Percentiles rank a stretch among this genome's conserved stretches.
These are phyloP conservation scores for Mylabris sibirica DNA, from an alignment of 2,888 invertebrate genomes.

Conservation along the genomic window DNA sequence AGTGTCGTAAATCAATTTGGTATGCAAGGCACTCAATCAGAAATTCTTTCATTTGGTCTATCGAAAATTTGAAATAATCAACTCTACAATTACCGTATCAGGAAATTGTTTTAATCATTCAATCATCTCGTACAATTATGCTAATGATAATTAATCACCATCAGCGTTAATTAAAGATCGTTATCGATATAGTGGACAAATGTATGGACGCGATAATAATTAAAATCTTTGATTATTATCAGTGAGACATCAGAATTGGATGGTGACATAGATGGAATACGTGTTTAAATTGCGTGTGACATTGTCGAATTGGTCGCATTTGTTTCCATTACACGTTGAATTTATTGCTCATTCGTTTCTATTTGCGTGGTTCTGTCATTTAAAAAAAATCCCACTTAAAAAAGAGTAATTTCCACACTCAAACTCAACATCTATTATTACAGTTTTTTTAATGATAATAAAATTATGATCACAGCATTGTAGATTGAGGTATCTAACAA, in stretches of 20 bases:
- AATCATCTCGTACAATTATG: conserved; percentile 31
- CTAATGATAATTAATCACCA: conserved; percentile 34
- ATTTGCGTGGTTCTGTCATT: conserved; percentile 29
- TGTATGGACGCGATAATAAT: conserved; percentile 18
- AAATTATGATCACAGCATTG: neutral
- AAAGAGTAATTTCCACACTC: neutral
- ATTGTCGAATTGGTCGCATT: conserved; percentile 47
- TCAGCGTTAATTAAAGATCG: conserved; percentile 29
- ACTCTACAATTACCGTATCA: conserved; percentile 30
- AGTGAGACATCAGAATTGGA: conserved; percentile 4
- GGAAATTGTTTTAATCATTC: conserved; percentile 27
- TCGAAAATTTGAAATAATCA: neutral
- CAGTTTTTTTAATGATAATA: neutral
- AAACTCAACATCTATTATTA: neutral
- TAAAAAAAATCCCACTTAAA: neutral
- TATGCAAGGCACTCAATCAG: conserved; percentile 14
- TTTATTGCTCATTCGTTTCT: conserved; percentile 44
- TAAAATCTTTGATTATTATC: conserved; percentile 10
- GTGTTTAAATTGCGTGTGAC: conserved; percentile 45
- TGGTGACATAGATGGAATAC: conserved; percentile 41
- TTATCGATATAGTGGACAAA: conserved; percentile 28
- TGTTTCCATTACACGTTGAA: conserved; percentile 49
- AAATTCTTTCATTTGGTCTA: neutral
- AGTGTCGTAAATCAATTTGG: conserved; percentile 17
- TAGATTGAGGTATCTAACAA: neutral